These are phyloP conservation scores for Drosophila aldrichi DNA, from an alignment of 2,888 invertebrate species.

Conservation along the genomic window DNA sequence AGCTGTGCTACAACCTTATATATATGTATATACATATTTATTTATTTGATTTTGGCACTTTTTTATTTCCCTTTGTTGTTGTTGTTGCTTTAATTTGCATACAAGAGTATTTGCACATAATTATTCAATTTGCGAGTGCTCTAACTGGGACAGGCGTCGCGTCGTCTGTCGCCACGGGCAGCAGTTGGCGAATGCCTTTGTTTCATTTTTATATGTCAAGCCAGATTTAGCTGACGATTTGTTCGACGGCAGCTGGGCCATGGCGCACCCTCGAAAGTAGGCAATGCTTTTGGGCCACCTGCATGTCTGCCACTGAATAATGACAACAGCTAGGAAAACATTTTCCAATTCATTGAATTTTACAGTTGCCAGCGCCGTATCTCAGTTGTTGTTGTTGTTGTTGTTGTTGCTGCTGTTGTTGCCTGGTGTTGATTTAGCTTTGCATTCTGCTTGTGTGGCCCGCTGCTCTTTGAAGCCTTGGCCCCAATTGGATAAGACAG, in stretches of 20 bases:
- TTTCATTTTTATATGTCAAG: slow-evolving; percentile 57
- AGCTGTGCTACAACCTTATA: slow-evolving; percentile 25
- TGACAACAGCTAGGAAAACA: slow-evolving; percentile 77
- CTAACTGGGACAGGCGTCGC: slow-evolving; percentile 23
- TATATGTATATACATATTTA: slow-evolving; percentile 19
- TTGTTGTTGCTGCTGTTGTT: slow-evolving; percentile 20
- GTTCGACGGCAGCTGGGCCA: slow-evolving; percentile 37
- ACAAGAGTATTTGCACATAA: slow-evolving; percentile 58
- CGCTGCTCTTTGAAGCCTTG: slow-evolving; percentile 62
- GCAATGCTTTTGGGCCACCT: slow-evolving; percentile 58
- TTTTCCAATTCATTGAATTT: slow-evolving; percentile 83
- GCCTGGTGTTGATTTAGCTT: slow-evolving; percentile 60
- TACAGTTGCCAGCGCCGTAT: slow-evolving; percentile 67
- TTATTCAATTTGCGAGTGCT: slow-evolving; percentile 69
- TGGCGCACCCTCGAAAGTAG: slow-evolving; percentile 32
- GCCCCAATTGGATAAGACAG: slow-evolving; percentile 57
- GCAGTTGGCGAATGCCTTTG: slow-evolving; percentile 42
- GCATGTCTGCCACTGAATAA: slow-evolving; percentile 69
- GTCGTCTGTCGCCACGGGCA: slow-evolving; percentile 14
- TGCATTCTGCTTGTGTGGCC: slow-evolving; percentile 50
- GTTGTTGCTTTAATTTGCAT: slow-evolving; percentile 42
- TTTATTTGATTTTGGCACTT: slow-evolving; percentile 15
- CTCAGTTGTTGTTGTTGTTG: slow-evolving; percentile 11
- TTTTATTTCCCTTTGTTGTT: slow-evolving; percentile 4
- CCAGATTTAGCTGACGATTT: slow-evolving; percentile 61